Percentiles rank a stretch among this genome's conserved stretches.
Evolutionary conservation across 2,888 invertebrate genomes (phyloP).

Genomic region (Papilio gigon): DNA sequence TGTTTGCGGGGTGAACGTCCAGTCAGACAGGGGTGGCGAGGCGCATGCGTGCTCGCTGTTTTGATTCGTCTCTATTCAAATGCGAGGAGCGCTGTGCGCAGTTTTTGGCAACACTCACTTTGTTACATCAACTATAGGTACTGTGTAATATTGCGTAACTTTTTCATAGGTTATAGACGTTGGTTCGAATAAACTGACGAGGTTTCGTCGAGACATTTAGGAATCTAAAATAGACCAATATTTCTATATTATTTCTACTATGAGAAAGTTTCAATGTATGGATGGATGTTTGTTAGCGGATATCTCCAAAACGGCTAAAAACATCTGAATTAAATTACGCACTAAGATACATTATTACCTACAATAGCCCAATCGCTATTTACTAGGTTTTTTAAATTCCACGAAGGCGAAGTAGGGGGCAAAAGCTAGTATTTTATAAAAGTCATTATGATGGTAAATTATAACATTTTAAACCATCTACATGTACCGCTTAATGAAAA

Average conservation of each 20-base stretch:
- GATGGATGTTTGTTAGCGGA: too few species aligned
- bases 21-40: slow-evolving; percentile 41
- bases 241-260: too few species aligned
- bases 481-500: slow-evolving; percentile 6
- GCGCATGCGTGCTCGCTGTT: slow-evolving; percentile 44
- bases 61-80: slow-evolving; percentile 43
- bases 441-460: too few species aligned
- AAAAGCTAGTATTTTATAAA: too few species aligned
- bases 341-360: too few species aligned
- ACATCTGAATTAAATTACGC: too few species aligned
- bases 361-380: too few species aligned
- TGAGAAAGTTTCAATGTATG: too few species aligned
- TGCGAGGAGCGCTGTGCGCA: slow-evolving; percentile 28
- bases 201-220: background rate
- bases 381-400: too few species aligned
- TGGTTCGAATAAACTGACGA: background rate
- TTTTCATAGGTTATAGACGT: background rate
- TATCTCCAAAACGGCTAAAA: too few species aligned
- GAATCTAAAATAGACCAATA: too few species aligned
- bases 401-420: too few species aligned
- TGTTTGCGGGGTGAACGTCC: slow-evolving; percentile 46
- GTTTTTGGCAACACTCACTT: slow-evolving; percentile 33
- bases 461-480: background rate
- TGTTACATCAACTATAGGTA: slow-evolving; percentile 18
- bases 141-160: slow-evolving; percentile 16